Evolutionary conservation across 2,888 invertebrate genomes (phyloP).

Genomic region (Junonia oenone): DNA sequence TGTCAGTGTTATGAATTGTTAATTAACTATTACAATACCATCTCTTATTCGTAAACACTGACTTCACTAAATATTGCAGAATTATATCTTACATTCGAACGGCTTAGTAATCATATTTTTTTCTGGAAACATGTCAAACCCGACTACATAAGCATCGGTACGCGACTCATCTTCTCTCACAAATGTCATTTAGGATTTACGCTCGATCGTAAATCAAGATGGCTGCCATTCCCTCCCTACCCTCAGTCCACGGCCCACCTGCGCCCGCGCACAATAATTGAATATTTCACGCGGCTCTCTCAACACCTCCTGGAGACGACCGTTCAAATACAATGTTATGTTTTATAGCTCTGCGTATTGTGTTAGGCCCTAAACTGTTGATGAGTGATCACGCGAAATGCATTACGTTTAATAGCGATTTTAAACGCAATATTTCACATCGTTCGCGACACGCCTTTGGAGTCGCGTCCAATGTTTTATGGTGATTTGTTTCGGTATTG

Average conservation of each 20-base stretch:
- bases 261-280: slow-evolving; percentile 74
- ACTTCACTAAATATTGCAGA: neutral
- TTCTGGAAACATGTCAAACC: slow-evolving; percentile 59
- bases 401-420: slow-evolving; percentile 73
- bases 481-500: slow-evolving; percentile 76
- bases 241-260: slow-evolving; percentile 51
- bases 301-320: slow-evolving; percentile 68
- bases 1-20: no score
- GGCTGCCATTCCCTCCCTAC: slow-evolving; percentile 52
- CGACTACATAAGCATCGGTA: slow-evolving; percentile 40
- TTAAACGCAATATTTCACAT: slow-evolving; percentile 77
- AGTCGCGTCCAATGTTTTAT: slow-evolving; percentile 68
- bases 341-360: slow-evolving; percentile 69
- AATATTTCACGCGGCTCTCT: slow-evolving; percentile 75
- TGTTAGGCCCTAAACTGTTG: slow-evolving; percentile 76
- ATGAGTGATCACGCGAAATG: slow-evolving; percentile 73
- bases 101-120: slow-evolving; percentile 27
- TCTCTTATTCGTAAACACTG: no score
- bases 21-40: no score
- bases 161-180: slow-evolving; percentile 59
- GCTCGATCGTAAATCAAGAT: slow-evolving; percentile 75
- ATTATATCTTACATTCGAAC: neutral
- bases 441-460: slow-evolving; percentile 62
- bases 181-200: slow-evolving; percentile 77
- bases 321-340: slow-evolving; percentile 68